Conservation (phyloP, 2,113 vertebrate genomes). For the Labrus mixtus region DNA sequence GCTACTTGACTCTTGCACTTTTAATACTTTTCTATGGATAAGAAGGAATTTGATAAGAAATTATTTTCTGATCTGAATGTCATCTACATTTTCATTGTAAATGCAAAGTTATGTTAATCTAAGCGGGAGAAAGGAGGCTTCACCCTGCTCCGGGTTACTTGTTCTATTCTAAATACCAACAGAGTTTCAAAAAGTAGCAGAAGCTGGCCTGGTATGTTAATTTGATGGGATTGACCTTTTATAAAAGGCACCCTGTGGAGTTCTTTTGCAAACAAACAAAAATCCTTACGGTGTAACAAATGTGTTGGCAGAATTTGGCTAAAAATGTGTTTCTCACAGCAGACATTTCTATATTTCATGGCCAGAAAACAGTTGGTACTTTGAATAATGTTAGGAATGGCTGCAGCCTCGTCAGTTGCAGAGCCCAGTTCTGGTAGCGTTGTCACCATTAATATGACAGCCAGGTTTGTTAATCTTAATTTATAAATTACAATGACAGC, state of each 20-base stretch:
- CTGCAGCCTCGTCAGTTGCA: neutral
- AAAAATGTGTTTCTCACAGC: neutral
- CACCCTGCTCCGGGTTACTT: neutral
- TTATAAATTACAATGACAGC: too few species aligned
- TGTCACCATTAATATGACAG: neutral
- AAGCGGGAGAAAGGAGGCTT: neutral
- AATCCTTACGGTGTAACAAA: neutral
- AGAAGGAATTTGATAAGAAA: slow-evolving; percentile 11
- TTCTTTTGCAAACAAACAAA: neutral
- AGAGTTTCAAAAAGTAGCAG: neutral
- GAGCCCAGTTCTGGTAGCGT: neutral
- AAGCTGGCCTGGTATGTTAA: neutral
- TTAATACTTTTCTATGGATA: neutral
- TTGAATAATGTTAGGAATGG: too few species aligned
- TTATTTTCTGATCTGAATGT: neutral
- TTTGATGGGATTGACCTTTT: neutral
- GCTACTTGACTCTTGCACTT: slow-evolving; percentile 16
- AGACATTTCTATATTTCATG: neutral
- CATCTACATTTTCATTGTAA: too few species aligned
- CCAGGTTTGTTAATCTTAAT: too few species aligned
- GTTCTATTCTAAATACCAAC: neutral
- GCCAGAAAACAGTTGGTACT: neutral
- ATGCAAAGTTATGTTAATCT: too few species aligned
- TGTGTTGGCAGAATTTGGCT: neutral
- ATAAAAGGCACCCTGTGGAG: neutral